Conservation (phyloP, 2,797 vertebrate genomes). For the Ctenopoma multispine region DNA sequence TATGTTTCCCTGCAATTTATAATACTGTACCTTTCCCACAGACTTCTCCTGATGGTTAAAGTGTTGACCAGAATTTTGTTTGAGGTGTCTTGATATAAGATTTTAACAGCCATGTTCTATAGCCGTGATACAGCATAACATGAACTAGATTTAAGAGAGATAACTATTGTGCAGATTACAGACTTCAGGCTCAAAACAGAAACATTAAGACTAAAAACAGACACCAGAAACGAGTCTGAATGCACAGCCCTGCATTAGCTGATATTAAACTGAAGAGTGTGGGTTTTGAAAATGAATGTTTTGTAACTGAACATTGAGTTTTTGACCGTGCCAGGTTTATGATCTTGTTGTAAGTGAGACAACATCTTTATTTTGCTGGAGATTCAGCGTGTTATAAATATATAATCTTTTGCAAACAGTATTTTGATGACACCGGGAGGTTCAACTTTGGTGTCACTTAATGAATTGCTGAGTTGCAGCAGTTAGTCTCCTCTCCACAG, state of each 20-base stretch:
- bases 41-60: constrained; percentile 8
- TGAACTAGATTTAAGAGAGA: constrained; percentile 16
- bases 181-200: constrained; percentile 33
- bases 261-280: constrained; percentile 31
- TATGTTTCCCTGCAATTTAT: constrained; percentile 17
- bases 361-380: constrained; percentile 66
- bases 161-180: constrained; percentile 28
- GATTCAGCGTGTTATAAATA: constrained; percentile 79
- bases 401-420: constrained; percentile 70
- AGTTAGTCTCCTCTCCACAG: constrained; percentile 10
- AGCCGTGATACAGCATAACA: constrained; percentile 13
- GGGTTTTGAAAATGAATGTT: constrained; percentile 22
- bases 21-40: constrained; percentile 58
- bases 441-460: constrained; percentile 19
- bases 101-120: constrained; percentile 27
- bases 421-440: constrained; percentile 22
- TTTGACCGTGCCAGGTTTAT: constrained; percentile 11
- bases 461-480: constrained; percentile 12
- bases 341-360: constrained; percentile 30
- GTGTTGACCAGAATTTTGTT: constrained; percentile 2
- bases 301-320: constrained; percentile 28
- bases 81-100: background rate
- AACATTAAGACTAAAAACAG: constrained; percentile 36
- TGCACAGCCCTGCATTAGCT: constrained; percentile 27
- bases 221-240: constrained; percentile 28